Evolutionary conservation across 2,113 vertebrate species (phyloP).

Genomic region (Loxodonta africana): DNA sequence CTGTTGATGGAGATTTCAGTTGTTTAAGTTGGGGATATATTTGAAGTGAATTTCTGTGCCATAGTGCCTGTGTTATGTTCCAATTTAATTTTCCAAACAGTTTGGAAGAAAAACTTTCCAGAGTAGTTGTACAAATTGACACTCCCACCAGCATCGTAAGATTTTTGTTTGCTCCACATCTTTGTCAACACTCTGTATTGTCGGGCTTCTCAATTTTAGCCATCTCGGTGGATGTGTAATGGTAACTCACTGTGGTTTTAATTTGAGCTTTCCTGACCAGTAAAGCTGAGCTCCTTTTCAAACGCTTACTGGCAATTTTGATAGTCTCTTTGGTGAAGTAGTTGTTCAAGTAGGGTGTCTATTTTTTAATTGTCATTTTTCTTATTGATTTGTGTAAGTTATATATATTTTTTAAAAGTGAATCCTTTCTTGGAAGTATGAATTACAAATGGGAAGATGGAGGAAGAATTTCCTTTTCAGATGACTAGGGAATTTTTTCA

Average conservation of each 20-base stretch:
- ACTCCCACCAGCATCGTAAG: neutral
- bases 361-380: neutral
- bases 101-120: neutral
- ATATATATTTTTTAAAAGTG: constrained; percentile 31
- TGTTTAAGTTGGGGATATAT: neutral
- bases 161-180: neutral
- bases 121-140: neutral
- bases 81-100: neutral
- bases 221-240: too few species aligned
- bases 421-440: neutral
- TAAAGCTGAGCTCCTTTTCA: neutral
- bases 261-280: neutral
- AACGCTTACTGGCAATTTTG: neutral
- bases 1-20: neutral
- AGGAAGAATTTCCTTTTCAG: neutral
- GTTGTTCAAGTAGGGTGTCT: neutral
- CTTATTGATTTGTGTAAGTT: neutral
- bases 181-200: neutral
- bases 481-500: constrained; percentile 9
- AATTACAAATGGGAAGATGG: neutral
- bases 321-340: neutral
- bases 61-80: neutral
- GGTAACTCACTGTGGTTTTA: neutral
- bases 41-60: neutral
- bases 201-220: neutral